A percentile compares a stretch with the other conserved stretches of the same genome.
phyloP scores from a whole-genome alignment of 2,113 vertebrate species.

The Galbula dea region DNA sequence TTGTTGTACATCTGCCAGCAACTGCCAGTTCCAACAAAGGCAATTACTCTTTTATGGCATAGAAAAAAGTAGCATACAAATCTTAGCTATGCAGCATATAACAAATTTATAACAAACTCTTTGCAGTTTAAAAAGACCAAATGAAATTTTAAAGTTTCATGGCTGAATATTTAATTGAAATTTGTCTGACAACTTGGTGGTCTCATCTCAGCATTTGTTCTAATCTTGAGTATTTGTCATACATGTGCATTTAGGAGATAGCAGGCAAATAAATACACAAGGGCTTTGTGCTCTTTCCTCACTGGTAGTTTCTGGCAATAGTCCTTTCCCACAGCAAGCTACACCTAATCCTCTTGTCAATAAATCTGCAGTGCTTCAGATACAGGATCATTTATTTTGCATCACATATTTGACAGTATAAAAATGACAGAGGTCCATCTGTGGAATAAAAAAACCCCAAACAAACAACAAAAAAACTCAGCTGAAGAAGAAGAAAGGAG shows the following conservation, averaged over 20 bases:
- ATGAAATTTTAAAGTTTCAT: not conserved
- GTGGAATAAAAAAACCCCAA: not conserved
- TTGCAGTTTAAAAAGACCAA: not conserved
- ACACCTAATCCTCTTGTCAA: not conserved
- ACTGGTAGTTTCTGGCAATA: not conserved
- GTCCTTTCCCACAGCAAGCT: not conserved
- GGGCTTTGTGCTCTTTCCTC: not conserved
- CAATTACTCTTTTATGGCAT: not conserved
- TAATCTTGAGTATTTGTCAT: not conserved
- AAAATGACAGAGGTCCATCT: not conserved
- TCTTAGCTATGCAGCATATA: not conserved
- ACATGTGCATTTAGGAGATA: not conserved
- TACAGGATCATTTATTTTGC: not conserved
- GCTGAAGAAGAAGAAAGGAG: not conserved
- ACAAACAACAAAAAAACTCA: no score
- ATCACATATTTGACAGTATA: not conserved
- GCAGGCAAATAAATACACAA: not conserved
- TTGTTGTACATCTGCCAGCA: not conserved
- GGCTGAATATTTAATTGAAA: not conserved
- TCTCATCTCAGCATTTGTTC: not conserved
- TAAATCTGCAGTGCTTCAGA: not conserved
- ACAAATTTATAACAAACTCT: not conserved
- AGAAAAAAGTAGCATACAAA: not conserved
- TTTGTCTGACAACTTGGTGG: not conserved
- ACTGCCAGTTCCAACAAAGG: not conserved